Percentiles rank a stretch among this genome's conserved stretches.
Conservation (phyloP, 30 jellyfish, hydroid and myxozoan genomes). For the Rhopilema esculentum region DNA sequence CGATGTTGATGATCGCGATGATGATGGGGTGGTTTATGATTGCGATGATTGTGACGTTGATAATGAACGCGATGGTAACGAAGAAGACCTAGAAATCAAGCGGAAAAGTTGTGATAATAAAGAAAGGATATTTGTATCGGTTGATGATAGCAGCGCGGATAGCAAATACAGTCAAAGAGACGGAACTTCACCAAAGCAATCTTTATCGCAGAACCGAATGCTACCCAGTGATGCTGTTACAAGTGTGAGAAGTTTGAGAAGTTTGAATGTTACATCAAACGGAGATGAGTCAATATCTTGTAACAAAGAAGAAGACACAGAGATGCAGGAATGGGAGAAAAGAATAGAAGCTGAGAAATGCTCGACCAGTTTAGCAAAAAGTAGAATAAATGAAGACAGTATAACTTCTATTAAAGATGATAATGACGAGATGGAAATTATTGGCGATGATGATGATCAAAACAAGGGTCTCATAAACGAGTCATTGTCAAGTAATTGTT, state of each 20-base stretch:
- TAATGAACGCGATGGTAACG: background rate
- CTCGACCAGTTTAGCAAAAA: no score
- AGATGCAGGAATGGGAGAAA: no score
- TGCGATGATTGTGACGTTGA: background rate
- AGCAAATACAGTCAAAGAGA: background rate
- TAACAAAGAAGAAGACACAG: no score
- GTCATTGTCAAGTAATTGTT: background rate
- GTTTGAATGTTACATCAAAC: background rate
- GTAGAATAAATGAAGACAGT: no score
- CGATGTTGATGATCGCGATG: background rate
- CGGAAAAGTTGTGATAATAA: background rate
- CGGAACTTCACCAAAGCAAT: background rate
- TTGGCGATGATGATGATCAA: background rate
- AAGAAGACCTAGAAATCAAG: background rate
- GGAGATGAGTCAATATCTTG: background rate
- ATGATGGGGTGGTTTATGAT: slow-evolving; percentile 1
- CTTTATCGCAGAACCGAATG: background rate
- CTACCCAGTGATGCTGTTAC: background rate
- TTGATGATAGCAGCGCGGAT: background rate
- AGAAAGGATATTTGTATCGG: background rate
- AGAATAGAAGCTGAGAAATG: no score
- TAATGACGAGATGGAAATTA: background rate
- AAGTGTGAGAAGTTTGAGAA: background rate
- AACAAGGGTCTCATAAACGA: background rate
- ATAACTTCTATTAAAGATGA: no score